phyloP scores from a whole-genome alignment of 2,113 vertebrate species.

The Ia io region DNA sequence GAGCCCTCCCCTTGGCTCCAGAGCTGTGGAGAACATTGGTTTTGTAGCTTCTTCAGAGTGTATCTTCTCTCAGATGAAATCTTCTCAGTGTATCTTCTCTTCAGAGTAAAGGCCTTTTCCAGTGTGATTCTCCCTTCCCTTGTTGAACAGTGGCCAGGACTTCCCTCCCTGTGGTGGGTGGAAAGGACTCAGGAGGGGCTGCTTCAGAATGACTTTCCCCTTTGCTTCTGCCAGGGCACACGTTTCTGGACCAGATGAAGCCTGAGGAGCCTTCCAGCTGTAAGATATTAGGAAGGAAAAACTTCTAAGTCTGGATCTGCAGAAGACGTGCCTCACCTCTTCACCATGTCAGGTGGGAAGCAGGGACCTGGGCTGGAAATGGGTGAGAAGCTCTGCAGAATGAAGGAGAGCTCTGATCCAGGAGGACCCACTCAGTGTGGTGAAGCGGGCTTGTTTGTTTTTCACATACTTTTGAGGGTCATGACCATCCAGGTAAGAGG shows the following conservation, averaged over 20 bases:
- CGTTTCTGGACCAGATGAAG: constrained; percentile 35
- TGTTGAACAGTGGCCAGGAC: not conserved
- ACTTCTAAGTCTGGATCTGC: not conserved
- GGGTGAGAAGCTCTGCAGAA: not conserved
- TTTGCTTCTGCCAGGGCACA: not conserved
- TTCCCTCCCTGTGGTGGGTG: not conserved
- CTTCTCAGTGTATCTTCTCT: not conserved
- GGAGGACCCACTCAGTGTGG: not conserved
- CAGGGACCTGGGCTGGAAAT: not conserved
- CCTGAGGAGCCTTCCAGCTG: not conserved
- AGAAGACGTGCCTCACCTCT: not conserved
- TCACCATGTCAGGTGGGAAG: constrained; percentile 61
- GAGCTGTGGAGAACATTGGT: not conserved
- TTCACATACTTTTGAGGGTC: not conserved
- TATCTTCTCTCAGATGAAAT: not conserved
- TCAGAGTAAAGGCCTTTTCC: not conserved
- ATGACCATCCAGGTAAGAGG: not conserved
- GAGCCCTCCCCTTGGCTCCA: not conserved
- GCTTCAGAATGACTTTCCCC: not conserved
- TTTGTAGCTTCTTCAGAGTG: not conserved
- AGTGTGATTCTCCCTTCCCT: not conserved
- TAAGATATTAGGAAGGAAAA: not conserved
- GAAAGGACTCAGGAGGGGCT: no score
- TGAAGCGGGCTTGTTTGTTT: not conserved
- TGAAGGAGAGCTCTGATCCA: not conserved